Conservation (phyloP, 2,797 vertebrate species). For the Fratercula arctica region DNA sequence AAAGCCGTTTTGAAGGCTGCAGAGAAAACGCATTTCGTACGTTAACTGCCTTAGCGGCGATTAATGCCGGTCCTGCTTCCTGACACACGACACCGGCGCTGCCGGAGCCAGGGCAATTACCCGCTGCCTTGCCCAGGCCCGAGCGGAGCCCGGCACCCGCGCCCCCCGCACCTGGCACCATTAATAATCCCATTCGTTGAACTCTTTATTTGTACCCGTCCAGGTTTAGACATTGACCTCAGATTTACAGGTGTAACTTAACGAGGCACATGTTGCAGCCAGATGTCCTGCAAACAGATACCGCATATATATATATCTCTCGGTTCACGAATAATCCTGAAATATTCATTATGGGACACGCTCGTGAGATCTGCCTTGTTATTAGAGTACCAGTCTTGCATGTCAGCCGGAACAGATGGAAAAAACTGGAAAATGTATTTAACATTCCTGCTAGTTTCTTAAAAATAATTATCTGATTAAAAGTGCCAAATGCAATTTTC, state of each 20-base stretch:
- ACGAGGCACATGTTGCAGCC: constrained; percentile 72
- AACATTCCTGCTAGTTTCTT: constrained; percentile 49
- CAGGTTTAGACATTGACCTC: constrained; percentile 62
- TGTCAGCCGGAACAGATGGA: constrained; percentile 74
- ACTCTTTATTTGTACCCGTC: constrained; percentile 69
- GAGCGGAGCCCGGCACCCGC: constrained; percentile 26
- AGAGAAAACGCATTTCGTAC: background rate
- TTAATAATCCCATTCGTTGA: constrained; percentile 62
- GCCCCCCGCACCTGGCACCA: constrained; percentile 68
- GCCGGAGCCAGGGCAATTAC: constrained; percentile 53
- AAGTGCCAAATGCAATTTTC: constrained; percentile 66
- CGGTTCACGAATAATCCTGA: constrained; percentile 45
- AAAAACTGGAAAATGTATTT: constrained; percentile 65
- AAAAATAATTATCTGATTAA: constrained; percentile 72
- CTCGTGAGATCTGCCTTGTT: constrained; percentile 39
- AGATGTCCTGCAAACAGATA: constrained; percentile 68
- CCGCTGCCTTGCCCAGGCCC: constrained; percentile 53
- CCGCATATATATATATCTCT: constrained; percentile 10
- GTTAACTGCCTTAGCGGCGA: background rate
- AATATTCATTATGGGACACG: constrained; percentile 57
- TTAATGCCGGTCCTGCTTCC: constrained; percentile 46
- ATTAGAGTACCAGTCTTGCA: constrained; percentile 43
- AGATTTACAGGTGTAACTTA: constrained; percentile 73
- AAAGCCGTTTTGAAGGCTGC: background rate
- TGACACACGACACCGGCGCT: constrained; percentile 51